Conservation (phyloP, 1,140 invertebrate genomes). For the Papilio polyxenes region DNA sequence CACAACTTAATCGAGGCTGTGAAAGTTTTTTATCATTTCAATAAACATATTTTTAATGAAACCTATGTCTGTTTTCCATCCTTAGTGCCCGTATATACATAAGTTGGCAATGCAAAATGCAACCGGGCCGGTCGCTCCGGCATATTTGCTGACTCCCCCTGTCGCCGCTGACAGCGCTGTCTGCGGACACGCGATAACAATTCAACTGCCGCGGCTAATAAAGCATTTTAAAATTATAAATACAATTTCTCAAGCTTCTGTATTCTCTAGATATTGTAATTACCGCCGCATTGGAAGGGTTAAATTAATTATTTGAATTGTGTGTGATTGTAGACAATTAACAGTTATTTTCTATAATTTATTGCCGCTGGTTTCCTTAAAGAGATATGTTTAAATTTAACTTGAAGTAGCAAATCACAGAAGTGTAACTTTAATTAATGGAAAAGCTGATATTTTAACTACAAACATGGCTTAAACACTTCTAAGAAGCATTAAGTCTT, state of each 20-base stretch:
- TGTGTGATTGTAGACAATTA: background rate
- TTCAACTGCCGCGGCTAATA: conserved; percentile 29
- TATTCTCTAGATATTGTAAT: background rate
- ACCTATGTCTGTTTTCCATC: background rate
- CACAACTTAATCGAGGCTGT: no score
- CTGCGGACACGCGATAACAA: conserved; percentile 40
- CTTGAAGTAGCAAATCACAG: background rate
- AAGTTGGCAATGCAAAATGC: conserved; percentile 41
- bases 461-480: no score
- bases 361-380: background rate
- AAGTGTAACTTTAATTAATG: background rate
- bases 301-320: conserved; percentile 26
- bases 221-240: conserved; percentile 35
- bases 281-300: background rate
- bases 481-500: no score
- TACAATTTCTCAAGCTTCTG: conserved; percentile 36
- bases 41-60: background rate
- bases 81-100: conserved; percentile 32
- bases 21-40: no score
- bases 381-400: background rate
- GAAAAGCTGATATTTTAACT: background rate
- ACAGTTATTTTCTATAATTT: background rate
- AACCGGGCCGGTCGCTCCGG: conserved; percentile 41
- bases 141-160: conserved; percentile 49
- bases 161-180: conserved; percentile 49